phyloP scores from a whole-genome alignment of 1,140 invertebrate species.

The Epicauta chinensis region DNA sequence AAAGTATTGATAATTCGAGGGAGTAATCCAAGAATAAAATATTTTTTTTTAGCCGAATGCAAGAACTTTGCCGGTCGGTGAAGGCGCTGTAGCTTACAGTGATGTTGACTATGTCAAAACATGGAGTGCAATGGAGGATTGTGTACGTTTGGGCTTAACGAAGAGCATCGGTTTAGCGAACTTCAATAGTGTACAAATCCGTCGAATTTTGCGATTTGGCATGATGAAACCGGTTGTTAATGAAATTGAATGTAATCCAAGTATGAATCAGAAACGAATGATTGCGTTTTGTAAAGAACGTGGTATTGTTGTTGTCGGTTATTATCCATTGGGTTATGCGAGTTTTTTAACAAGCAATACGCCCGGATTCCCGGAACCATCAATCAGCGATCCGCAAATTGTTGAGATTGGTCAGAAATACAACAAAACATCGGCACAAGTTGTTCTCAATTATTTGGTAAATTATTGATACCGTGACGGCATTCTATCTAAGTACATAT shows the following conservation, averaged over 20 bases:
- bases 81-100: slow-evolving; percentile 47
- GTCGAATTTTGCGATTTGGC: slow-evolving; percentile 55
- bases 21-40: background rate
- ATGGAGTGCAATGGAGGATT: slow-evolving; percentile 82
- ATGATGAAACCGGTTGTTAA: slow-evolving; percentile 67
- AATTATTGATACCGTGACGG: too few relatives aligned
- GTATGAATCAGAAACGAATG: slow-evolving; percentile 59
- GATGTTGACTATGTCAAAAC: slow-evolving; percentile 81
- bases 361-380: slow-evolving; percentile 47
- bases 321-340: slow-evolving; percentile 53
- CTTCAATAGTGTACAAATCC: slow-evolving; percentile 74
- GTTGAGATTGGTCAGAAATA: slow-evolving; percentile 56
- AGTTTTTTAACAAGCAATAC: slow-evolving; percentile 37
- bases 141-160: slow-evolving; percentile 62
- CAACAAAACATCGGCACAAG: slow-evolving; percentile 55
- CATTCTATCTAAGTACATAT: too few relatives aligned
- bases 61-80: slow-evolving; percentile 55
- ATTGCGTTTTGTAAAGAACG: slow-evolving; percentile 54
- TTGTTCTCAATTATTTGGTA: slow-evolving; percentile 63
- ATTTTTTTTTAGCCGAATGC: slow-evolving; percentile 46
- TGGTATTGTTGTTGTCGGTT: slow-evolving; percentile 54
- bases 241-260: slow-evolving; percentile 74
- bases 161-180: slow-evolving; percentile 85
- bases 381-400: slow-evolving; percentile 51
- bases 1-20: slow-evolving; percentile 29